Base-by-base conservation (phyloP, 2,797 vertebrate genomes). In the Xiphorhynchus erythropygius region DNA sequence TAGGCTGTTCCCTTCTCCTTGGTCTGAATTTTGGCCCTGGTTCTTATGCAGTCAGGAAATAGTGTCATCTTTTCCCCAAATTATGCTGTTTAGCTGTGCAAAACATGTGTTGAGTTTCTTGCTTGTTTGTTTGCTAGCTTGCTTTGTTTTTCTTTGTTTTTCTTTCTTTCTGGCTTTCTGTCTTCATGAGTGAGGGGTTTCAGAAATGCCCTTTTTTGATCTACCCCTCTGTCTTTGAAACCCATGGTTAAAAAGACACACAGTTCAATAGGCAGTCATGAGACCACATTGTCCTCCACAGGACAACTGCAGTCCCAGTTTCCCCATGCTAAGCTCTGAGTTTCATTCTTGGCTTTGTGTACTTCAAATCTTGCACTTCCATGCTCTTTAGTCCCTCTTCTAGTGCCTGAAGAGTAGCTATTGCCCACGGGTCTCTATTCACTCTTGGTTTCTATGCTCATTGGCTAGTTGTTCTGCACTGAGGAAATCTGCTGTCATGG, bases 401-500 rank as follows among this genome's bases (percentile, higher is more conserved):
- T 53, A 50, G 21, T 30, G 24, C 27, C 27, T 52, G 69, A 84
- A 69, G 21, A 39, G 9, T 39, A 47, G 5, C 13, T 19, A 1
- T 49, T 74, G 56, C 24, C 49, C 64, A 23, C 44, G 63, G 63
- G 14, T 53, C 4, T 83, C 19, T 46, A 8, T 47, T 77, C 35
- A 27, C 14, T 87, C 44, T 83, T 59, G 32, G 30, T 57, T 91
- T 64, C 62, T 65, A 18, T 1, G 2, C 5, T 78, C 57, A 16
- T 4, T 91, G 89, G 57, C 73, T 93, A 90, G 57, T 56, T 69
- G 10, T 30, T 94, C 32, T 65, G 57, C n/a, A 18, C 11, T 75
- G 55, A 95, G 85, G 83, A 97, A 94, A 91, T 91, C 53, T 93
- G 87, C 79, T 91, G 59, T 88, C 74, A 46, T 28, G 70, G 80